Base-by-base conservation (phyloP, 2,113 vertebrate genomes). In the Trematomus loennbergii region DNA sequence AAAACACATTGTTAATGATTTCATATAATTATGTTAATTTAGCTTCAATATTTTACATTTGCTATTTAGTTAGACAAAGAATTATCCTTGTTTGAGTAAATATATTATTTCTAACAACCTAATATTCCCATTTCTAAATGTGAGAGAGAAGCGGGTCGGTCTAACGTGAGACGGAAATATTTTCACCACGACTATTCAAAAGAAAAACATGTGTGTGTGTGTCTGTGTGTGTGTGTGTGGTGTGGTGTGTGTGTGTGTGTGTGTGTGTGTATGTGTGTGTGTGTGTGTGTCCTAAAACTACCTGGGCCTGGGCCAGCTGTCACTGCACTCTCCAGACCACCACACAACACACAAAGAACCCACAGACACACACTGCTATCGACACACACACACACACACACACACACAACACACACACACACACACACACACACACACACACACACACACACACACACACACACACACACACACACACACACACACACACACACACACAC, bases 241-340 rank as follows among this genome's bases (percentile, higher is more conserved):
- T n/a, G n/a, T n/a, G n/a, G n/a, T 65, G 25, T 29, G 25, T 29
- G 25, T 29, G 3, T 29, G 25, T 29, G 25, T 29, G 25, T 18
- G 67, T 50, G 76, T 73, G 72, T 59, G 73, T 73, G 71, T 64
- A 49, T 62, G 2, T 2, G 22, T 22, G 22, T 22, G 2, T 22
- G 22, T 22, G 22, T 22, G 22, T 22, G 22, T 22, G 22, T 22
- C 75, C 86, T 82, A 86, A 90, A 91, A 91, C 91, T 91, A 86
- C 85, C 94, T 95, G 94, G 94, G 90, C 87, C 77, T 13, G 67
- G 75, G 91, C 93, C 94, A 95, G 93, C 90, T 93, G 91, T 92
- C 90, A 87, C 76, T 58, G 70, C 18, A 17, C 81, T 89, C 84
- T 88, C 71, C 83, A 80, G 82, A 85, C 88, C 73, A 67, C 74